Percentiles rank a stretch among this genome's conserved stretches.
Evolutionary conservation across 2,888 invertebrate species (phyloP).

Genomic region (Polymixis flavicincta): DNA sequence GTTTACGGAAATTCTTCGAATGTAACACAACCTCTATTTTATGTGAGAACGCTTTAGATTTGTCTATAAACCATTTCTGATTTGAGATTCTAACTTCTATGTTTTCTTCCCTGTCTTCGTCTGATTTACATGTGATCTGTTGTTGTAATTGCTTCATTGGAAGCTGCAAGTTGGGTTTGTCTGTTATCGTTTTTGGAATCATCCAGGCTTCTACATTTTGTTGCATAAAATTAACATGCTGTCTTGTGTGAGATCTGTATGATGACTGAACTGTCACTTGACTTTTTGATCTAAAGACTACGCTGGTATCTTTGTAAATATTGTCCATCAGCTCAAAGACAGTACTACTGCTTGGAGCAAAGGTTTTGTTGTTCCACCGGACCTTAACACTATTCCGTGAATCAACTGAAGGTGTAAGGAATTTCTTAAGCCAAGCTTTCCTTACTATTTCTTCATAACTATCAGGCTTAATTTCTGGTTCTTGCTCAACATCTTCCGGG

Average conservation of each 20-base stretch:
- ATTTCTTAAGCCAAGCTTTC: conserved; percentile 79
- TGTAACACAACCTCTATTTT: conserved; percentile 80
- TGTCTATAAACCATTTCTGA: conserved; percentile 80
- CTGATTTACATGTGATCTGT: conserved; percentile 48
- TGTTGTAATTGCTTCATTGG: conserved; percentile 43
- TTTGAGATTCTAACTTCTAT: conserved; percentile 74
- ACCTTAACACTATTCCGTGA: conserved; percentile 79
- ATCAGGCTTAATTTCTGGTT: conserved; percentile 41
- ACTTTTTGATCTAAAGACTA: conserved; percentile 77
- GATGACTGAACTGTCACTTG: conserved; percentile 73
- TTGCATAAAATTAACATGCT: conserved; percentile 75
- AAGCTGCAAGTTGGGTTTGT: conserved; percentile 60
- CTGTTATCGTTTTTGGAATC: conserved; percentile 77
- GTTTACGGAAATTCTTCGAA: conserved; percentile 71
- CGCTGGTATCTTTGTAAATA: conserved; percentile 77
- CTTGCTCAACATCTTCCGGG: conserved; percentile 41
- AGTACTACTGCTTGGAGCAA: conserved; percentile 81
- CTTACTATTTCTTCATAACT: conserved; percentile 71
- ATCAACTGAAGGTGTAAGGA: conserved; percentile 73
- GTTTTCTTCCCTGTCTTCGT: conserved; percentile 61
- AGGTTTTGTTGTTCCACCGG: conserved; percentile 83
- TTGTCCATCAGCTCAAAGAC: conserved; percentile 80
- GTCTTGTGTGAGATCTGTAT: conserved; percentile 68
- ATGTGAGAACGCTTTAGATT: conserved; percentile 78
- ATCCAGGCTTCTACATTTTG: conserved; percentile 84